Evolutionary conservation across 2,888 invertebrate genomes (phyloP), one percentile per base, ranked within the genome.

Genomic region (Chalcosyrphus nemorum): DNA sequence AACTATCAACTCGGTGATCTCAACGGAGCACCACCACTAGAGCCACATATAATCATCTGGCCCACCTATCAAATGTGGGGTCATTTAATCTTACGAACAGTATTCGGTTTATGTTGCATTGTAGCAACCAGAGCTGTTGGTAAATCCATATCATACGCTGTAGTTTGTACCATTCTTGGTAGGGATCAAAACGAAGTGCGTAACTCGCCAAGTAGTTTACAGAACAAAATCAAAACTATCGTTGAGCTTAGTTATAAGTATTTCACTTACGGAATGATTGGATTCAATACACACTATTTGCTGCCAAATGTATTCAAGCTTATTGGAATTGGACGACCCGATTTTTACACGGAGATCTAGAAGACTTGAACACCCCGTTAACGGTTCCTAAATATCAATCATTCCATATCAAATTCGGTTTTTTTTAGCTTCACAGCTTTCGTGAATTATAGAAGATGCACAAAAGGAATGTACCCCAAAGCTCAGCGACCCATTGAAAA

Each of bases 171-270:
- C 7, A 89, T 97, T 41, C 92, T 96, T 7, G 93, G 94, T 63
- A 92, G 94, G 65, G 94, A 96, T 88, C 93, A 94, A 86, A 93
- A 94, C 89, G 93, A 95, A 91, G 91, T 95, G 13, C 92, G 93
- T 88, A 93, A 94, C 87, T 94, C 95, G 0, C 93, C 94, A 86
- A 92, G 95, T 89, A 94, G 93, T 13, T 91, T 94, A 56, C 93
- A 94, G 86, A 95, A 95, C 89, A 94, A 94, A 88, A 93, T 95
- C 88, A 95, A 96, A 89, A 94, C 95, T 59, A 93, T 95, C 29
- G 95, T 97, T 0, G 98, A 98, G 89, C 93, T 97, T 86, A 94
- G 95, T 77, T 95, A 95, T 89, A 97, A 97, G 89, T 98, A 96
- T 91, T 92, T 97, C 78, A 95, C 95, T 24, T 97, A 96, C 90